phyloP scores from a whole-genome alignment of 1,140 invertebrate species.

The Drosophila parvula region DNA sequence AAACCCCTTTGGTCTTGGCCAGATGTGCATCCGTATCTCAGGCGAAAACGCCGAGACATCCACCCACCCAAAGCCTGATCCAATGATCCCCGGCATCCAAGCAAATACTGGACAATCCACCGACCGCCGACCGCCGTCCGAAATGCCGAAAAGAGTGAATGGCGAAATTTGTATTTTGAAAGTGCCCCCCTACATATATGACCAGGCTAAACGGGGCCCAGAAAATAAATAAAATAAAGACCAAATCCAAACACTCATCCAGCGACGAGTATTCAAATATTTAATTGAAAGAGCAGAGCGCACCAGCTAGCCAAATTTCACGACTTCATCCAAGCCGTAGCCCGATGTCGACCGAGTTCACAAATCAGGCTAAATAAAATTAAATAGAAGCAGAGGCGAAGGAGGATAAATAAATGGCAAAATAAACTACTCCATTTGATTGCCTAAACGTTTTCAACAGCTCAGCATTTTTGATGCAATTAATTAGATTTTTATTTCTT shows the following conservation, averaged over 20 bases:
- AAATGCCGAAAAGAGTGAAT: conserved; percentile 46
- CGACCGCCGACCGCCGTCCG: background rate
- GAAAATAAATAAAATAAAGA: conserved; percentile 16
- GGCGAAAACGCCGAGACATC: conserved; percentile 1
- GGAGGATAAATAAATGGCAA: background rate
- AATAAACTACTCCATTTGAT: conserved; percentile 70
- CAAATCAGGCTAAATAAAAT: conserved; percentile 46
- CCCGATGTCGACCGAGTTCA: conserved; percentile 16
- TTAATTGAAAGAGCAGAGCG: conserved; percentile 63
- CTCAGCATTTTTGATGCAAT: conserved; percentile 76
- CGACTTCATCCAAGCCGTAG: conserved; percentile 37
- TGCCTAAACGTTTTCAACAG: conserved; percentile 79
- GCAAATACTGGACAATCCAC: conserved; percentile 8
- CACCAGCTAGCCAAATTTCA: conserved; percentile 44
- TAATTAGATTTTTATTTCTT: conserved; percentile 82
- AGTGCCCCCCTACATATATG: conserved; percentile 32
- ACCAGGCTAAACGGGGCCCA: conserved; percentile 14
- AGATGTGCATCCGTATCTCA: conserved; percentile 42
- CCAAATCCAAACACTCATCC: conserved; percentile 44
- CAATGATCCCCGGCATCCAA: conserved; percentile 16
- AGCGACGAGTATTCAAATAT: conserved; percentile 60
- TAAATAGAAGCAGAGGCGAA: conserved; percentile 15
- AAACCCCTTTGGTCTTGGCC: conserved; percentile 19
- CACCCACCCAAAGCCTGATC: conserved; percentile 19
- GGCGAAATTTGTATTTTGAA: conserved; percentile 57